Base-by-base conservation (phyloP, 2,888 invertebrate species). In the Archips crataeganus region DNA sequence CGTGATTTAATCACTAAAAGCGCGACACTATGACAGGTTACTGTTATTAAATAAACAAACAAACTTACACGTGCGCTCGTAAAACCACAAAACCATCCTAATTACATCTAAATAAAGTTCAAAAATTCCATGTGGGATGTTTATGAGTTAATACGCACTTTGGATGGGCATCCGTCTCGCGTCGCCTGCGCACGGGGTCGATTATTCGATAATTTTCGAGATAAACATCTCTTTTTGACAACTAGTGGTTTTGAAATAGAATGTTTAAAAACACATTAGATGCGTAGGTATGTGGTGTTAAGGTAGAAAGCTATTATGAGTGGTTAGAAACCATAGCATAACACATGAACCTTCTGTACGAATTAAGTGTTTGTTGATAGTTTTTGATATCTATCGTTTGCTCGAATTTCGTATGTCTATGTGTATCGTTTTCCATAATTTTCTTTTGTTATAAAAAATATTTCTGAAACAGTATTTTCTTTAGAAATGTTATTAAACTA, bases 121-220 rank as follows among this genome's bases (percentile, higher is more conserved):
- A 78, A 73, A 64, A 47, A 49, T 3, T 1, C 2, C 11, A 32
- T 47, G 42, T 34, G 8, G 34, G n/a, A 32, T 6, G 51, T 59
- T 61, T 23, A 15, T 36, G 34, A 36, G 60, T 74, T 70, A 61
- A 74, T 61, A 60, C 81, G 81, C 83, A 82, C 85, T 88, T 88
- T 85, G 84, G 86, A 85, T 87, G 88, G 90, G 90, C 92, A 91
- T 92, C 91, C 92, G 91, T 89, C 92, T 91, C 86, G 91, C 92
- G 91, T 89, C 92, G 91, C 86, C 85, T 82, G 91, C 91, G 93
- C 93, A 91, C 89, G 86, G 87, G 90, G 89, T 86, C 92, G 93
- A 93, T 93, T 93, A 94, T 87, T 92, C 88, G 93, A 94, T 94
- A 94, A 93, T 94, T 94, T 92, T 79, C 84, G 78, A 88, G 93